Conservation (phyloP, 2,113 vertebrate species). For the Dascyllus trimaculatus region DNA sequence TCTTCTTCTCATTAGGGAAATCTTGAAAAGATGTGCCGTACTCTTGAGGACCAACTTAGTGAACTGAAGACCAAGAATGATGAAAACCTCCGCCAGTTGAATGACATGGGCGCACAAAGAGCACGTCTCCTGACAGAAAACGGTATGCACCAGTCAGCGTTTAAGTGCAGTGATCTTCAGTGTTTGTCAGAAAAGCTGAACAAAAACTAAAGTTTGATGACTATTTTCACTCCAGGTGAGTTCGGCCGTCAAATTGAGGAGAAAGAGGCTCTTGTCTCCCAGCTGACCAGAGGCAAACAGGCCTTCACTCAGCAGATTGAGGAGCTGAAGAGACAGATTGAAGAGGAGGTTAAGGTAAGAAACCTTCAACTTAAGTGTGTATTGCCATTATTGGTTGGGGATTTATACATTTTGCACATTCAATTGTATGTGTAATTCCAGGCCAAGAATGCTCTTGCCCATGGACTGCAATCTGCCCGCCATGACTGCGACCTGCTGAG, state of each 20-base stretch:
- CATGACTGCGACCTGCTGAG: constrained; percentile 84
- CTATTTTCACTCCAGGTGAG: constrained; percentile 73
- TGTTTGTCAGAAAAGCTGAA: not conserved
- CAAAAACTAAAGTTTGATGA: constrained; percentile 1
- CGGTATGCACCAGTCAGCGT: constrained; percentile 36
- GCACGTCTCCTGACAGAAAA: constrained; percentile 76
- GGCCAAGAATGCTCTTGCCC: constrained; percentile 81
- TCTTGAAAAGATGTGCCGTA: constrained; percentile 76
- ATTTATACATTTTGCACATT: not conserved
- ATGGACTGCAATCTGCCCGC: constrained; percentile 80
- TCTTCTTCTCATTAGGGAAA: constrained; percentile 55
- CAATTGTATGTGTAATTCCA: constrained; percentile 14
- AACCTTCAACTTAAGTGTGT: not conserved
- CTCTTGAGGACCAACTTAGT: constrained; percentile 75
- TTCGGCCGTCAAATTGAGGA: constrained; percentile 88
- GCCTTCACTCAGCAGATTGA: constrained; percentile 84
- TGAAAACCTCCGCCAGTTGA: constrained; percentile 71
- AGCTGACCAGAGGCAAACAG: constrained; percentile 83
- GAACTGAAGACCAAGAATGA: constrained; percentile 77
- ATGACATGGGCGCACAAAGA: constrained; percentile 66
- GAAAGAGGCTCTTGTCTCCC: constrained; percentile 89
- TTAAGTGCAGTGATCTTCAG: not conserved
- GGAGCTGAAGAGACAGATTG: constrained; percentile 73
- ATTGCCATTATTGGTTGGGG: not conserved
- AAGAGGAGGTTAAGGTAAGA: constrained; percentile 79